Conservation (phyloP, 2,113 vertebrate genomes). For the Phyllostomus discolor region DNA sequence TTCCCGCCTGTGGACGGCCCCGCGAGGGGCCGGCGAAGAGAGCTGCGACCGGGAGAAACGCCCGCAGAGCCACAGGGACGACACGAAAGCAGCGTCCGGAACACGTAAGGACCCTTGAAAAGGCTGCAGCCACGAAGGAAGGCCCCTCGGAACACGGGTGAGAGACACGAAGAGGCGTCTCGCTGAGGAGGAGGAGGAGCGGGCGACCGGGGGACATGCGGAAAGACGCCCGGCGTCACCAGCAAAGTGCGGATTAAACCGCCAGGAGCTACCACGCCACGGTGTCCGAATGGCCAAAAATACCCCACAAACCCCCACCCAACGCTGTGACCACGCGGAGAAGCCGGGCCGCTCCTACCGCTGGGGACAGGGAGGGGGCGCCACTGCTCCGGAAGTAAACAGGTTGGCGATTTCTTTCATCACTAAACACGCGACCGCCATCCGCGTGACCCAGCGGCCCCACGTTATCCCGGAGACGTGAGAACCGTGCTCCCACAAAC, state of each 20-base stretch:
- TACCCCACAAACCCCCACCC: too few species aligned
- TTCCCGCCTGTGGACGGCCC: not conserved
- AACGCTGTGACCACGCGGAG: not conserved
- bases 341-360: not conserved
- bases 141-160: not conserved
- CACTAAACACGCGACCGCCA: not conserved
- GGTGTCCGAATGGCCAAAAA: not conserved
- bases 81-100: not conserved
- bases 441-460: fast-evolving
- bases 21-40: not conserved
- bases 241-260: not conserved
- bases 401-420: not conserved
- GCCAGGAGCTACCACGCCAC: not conserved
- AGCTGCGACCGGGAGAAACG: not conserved
- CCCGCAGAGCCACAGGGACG: too few species aligned
- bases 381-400: not conserved
- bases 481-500: not conserved
- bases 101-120: not conserved
- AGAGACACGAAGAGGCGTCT: not conserved
- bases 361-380: too few species aligned
- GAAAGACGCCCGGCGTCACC: fast-evolving
- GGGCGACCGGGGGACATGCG: fast-evolving
- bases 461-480: not conserved
- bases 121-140: not conserved
- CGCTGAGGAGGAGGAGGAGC: not conserved